Base-by-base conservation (phyloP, 2,888 invertebrate genomes). In the Epinotia brunnichana region DNA sequence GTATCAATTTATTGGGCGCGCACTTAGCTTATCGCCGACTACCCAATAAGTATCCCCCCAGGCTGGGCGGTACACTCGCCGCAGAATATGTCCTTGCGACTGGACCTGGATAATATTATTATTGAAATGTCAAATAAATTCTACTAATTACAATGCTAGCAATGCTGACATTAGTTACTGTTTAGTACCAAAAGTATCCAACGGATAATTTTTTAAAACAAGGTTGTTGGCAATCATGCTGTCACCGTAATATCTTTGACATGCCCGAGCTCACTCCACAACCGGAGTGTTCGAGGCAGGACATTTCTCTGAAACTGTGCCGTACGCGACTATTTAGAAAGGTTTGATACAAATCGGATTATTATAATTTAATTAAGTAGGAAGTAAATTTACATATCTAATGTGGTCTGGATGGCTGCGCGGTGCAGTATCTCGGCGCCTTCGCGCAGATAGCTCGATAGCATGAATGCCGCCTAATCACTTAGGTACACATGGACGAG, bases 1-100 rank as follows among this genome's bases (percentile, higher is more conserved):
- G 44, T 71, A 71, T 71, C 71, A 66, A 71, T 71, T 63, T 51
- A 48, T 67, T 57, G 57, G 57, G 41, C 53, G 19, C 2, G 29
- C 56, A 51, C 67, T 67, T 48, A 24, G 19, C 54, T 66, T 53
- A 53, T 56, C 62, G 54, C 61, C 53, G 48, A 56, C 66, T 41
- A 21, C 54, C 66, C 21, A 53, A 19, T 64, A 53, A 39, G 13
- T 41, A 41, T 3, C 9, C n/a, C n/a, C n/a, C n/a, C 51, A 19
- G 35, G 19, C 53, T 7, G 13, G 11, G n/a, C n/a, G n/a, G 62
- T 62, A 69, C 39, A 15, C 51, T 61, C 60, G 15, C 44, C 29
- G 17, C 48, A 15, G 56, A 11, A 24, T 35, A 29, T 24, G 24
- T 5, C 13, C 11, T n/a, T 13, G 9, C 15, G 13, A 7, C 51